Conservation (phyloP, 2,113 vertebrate species). For the Tursiops truncatus region DNA sequence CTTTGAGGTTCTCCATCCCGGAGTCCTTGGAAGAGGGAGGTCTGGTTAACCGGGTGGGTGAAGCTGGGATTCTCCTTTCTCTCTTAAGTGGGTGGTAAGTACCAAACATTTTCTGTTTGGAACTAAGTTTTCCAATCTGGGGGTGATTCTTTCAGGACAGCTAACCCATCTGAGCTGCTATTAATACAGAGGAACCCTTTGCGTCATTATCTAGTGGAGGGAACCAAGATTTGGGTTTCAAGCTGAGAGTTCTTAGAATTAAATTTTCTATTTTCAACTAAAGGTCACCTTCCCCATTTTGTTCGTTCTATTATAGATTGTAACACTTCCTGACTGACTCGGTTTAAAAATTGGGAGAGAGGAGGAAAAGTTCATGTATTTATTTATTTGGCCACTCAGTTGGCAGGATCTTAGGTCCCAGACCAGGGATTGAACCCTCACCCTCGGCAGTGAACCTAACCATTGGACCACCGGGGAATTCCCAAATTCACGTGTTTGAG, state of each 20-base stretch:
- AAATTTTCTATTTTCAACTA: conserved; percentile 75
- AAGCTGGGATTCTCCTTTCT: neutral
- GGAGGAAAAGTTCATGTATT: neutral
- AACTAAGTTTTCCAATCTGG: conserved; percentile 27
- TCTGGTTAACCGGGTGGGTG: neutral
- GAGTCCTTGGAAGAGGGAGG: neutral
- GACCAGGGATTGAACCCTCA: neutral
- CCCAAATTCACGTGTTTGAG: neutral
- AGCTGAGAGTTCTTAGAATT: conserved; percentile 80
- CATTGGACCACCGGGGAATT: neutral
- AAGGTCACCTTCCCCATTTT: conserved; percentile 78
- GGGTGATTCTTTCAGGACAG: conserved; percentile 20
- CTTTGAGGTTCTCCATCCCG: rapidly evolving
- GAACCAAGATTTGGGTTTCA: conserved; percentile 73
- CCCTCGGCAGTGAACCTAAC: neutral
- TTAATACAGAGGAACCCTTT: conserved; percentile 37
- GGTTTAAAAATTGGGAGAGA: neutral
- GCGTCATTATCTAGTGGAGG: conserved; percentile 50
- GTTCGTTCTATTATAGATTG: conserved; percentile 13
- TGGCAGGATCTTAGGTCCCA: neutral
- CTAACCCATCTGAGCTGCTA: neutral
- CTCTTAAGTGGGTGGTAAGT: conserved; percentile 49
- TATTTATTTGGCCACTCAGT: neutral
- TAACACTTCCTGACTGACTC: conserved; percentile 11
- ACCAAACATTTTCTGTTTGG: conserved; percentile 55